Evolutionary conservation across 1,140 invertebrate species (phyloP), one percentile per base, ranked within the genome.

Genomic region (Mycetomoellerius zeteki): DNA sequence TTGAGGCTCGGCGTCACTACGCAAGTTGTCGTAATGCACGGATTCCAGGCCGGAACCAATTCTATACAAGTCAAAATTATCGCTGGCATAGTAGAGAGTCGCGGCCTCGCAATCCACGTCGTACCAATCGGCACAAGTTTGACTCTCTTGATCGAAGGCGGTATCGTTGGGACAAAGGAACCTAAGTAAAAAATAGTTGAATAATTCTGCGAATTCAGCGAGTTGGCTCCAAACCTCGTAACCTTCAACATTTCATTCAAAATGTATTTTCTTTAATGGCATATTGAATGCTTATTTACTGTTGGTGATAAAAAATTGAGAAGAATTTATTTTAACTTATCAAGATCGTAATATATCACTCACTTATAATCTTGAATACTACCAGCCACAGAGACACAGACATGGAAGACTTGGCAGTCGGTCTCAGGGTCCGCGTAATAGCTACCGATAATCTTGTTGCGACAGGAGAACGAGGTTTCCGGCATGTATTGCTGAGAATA

Each of bases 141-240:
- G 98, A 77, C 98, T 98, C 93, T 98, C 98, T 93, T 99, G 98
- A 93, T 99, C 98, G 95, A 99, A 99, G 82, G 98, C 97, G 0
- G 98, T 99, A 87, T 98, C 98, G 91, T 99, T 98, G 4, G 98
- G 98, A 94, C 98, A 99, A 88, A 99, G 96, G 95, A 99, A 99
- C 90, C 97, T 96, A 95, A 97, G 97, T 95, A 24, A 75, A 82
- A 27, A 71, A 37, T 16, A 58, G 47, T 58, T 56, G 14, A 12
- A 47, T 12, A 19, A 81, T 71, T 58, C 19, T 33, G 56, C 47
- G 14, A 52, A 69, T 24, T 80, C 8, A 1, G 27, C 12, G 14
- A 52, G n/a, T 58, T 50, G 8, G 5, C 3, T 21, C 3, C 50
- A 73, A 56, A 56, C 14, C 1, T 58, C 30, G 19, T 67, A 47